Conservation (phyloP, 37 sponge, comb jelly and placozoan species). For the Chondrilla cf. caribensis region DNA sequence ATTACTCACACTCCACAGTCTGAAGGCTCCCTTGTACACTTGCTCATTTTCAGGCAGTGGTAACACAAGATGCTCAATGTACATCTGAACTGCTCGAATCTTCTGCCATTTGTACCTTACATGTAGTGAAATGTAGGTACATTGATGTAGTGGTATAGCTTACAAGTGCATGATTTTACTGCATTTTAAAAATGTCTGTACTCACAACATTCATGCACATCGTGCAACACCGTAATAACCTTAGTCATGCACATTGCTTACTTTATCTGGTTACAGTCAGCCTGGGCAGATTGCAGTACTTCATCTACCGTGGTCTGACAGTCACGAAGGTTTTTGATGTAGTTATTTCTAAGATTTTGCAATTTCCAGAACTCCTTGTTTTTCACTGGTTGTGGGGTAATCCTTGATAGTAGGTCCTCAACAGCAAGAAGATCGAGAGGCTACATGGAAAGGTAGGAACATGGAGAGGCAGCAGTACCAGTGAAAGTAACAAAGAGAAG, state of each 20-base stretch:
- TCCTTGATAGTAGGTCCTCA: background rate
- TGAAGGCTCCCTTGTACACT: conserved; percentile 19
- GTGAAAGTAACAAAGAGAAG: background rate
- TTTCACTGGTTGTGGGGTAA: conserved; percentile 8
- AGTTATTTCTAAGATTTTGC: background rate
- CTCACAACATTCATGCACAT: background rate
- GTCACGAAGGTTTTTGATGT: background rate
- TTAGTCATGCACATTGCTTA: background rate
- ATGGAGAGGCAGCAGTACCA: background rate
- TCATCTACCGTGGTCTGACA: background rate
- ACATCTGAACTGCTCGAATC: conserved; percentile 56
- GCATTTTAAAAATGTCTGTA: background rate
- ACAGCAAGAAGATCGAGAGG: conserved; percentile 5
- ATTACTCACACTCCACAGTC: conserved; percentile 28
- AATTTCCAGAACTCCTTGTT: background rate
- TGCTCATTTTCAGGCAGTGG: conserved; percentile 24
- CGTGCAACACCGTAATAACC: too few species aligned
- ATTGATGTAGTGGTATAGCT: too few species aligned
- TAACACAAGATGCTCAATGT: conserved; percentile 48
- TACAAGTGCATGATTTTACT: background rate
- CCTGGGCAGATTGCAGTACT: background rate
- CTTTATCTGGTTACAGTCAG: background rate
- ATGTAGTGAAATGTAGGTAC: too few species aligned
- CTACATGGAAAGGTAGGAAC: too few species aligned
- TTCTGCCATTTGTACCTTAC: conserved; percentile 55